Percentiles rank a stretch among this genome's conserved stretches.
Evolutionary conservation across 1,140 invertebrate genomes (phyloP).

Genomic region (Calephelis virginiensis): DNA sequence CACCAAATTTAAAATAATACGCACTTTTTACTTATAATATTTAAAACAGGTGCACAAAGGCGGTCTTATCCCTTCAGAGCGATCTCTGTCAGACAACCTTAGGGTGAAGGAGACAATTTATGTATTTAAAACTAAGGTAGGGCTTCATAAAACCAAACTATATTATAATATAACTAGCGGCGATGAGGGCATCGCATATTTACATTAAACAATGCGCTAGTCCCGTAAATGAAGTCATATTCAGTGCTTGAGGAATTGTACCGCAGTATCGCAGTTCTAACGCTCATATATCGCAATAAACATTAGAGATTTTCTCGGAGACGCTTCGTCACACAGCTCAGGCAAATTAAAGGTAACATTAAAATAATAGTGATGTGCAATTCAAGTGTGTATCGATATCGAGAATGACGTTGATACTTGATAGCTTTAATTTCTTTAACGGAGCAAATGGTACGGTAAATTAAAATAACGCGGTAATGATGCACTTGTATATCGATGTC

Average conservation of each 20-base stretch:
- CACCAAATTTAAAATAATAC: too few species aligned
- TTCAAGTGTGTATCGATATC: background rate
- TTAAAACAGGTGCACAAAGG: too few species aligned
- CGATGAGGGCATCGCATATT: background rate
- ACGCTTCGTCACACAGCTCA: constrained; percentile 26
- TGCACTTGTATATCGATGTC: too few species aligned
- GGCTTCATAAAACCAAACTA: too few species aligned
- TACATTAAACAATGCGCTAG: background rate
- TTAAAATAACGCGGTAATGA: too few species aligned
- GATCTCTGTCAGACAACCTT: too few species aligned
- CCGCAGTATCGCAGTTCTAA: background rate
- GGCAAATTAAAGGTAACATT: constrained; percentile 28
- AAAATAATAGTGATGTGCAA: constrained; percentile 27
- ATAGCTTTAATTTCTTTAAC: background rate
- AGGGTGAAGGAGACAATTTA: too few species aligned
- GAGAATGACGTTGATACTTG: background rate
- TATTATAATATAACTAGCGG: too few species aligned
- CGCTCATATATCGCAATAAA: constrained; percentile 19
- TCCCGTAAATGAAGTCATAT: background rate
- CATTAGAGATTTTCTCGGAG: constrained; percentile 26
- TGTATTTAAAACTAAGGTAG: too few species aligned
- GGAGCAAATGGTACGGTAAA: too few species aligned
- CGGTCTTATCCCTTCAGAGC: too few species aligned
- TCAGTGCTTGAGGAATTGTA: background rate
- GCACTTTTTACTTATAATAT: too few species aligned